Evolutionary conservation across 1,140 invertebrate genomes (phyloP).

Genomic region (Manduca sexta): DNA sequence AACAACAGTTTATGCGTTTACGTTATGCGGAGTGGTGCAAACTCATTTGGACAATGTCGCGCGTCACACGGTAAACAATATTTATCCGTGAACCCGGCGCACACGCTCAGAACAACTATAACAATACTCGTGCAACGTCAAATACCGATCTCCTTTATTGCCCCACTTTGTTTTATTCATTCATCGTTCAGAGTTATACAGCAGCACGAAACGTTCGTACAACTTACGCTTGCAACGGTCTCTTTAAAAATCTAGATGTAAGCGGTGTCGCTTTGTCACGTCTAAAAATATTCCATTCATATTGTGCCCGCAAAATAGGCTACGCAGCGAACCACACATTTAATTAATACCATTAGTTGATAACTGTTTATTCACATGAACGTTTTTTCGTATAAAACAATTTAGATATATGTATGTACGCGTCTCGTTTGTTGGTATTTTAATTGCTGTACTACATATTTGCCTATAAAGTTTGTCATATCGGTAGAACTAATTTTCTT

Average conservation of each 20-base stretch:
- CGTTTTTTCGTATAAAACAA: conserved; percentile 5
- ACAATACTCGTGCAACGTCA: neutral
- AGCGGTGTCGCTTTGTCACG: conserved; percentile 9
- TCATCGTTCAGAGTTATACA: conserved; percentile 10
- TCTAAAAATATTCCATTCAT: conserved; percentile 32
- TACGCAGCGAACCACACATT: conserved; percentile 21
- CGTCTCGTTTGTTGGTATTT: too few relatives aligned
- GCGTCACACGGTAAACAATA: too few relatives aligned
- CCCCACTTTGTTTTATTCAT: conserved; percentile 22
- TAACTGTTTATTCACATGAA: conserved; percentile 17
- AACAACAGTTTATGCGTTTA: too few relatives aligned
- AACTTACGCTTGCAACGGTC: too few relatives aligned
- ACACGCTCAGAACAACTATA: neutral
- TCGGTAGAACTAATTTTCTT: too few relatives aligned
- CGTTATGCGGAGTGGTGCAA: too few relatives aligned
- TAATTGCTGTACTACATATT: too few relatives aligned
- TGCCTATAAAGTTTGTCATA: too few relatives aligned
- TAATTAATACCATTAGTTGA: conserved; percentile 34
- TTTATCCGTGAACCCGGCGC: neutral
- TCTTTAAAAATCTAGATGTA: neutral
- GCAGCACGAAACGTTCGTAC: conserved; percentile 1
- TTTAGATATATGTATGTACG: neutral
- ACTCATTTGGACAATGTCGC: too few relatives aligned
- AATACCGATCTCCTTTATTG: conserved; percentile 20
- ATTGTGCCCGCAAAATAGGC: conserved; percentile 12